phyloP scores from a whole-genome alignment of 2,888 invertebrate species.

The Drosophila leonis region DNA sequence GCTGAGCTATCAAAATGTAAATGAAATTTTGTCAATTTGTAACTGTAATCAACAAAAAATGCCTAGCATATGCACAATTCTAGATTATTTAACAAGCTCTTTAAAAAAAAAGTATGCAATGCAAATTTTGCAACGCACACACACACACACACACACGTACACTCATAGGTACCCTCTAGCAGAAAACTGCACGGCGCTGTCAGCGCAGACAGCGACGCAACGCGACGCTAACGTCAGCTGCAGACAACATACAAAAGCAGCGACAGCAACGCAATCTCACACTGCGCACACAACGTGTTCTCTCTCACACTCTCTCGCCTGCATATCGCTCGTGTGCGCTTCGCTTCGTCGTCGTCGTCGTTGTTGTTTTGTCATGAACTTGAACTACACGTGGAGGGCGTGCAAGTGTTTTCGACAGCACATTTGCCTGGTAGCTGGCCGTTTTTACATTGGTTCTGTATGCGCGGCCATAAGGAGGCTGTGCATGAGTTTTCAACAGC shows the following conservation, averaged over 20 bases:
- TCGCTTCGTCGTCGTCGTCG: constrained; percentile 68
- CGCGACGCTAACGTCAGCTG: constrained; percentile 31
- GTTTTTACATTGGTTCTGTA: constrained; percentile 11
- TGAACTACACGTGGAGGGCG: constrained; percentile 86
- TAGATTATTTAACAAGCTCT: constrained; percentile 31
- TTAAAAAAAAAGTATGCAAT: constrained; percentile 67
- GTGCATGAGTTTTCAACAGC: constrained; percentile 72
- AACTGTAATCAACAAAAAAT: constrained; percentile 34
- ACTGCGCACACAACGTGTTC: constrained; percentile 15
- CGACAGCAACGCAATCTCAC: constrained; percentile 48
- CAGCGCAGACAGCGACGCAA: constrained; percentile 33
- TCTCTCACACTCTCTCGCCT: constrained; percentile 46
- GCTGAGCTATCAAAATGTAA: constrained; percentile 49
- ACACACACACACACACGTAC: constrained; percentile 7
- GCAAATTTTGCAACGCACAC: constrained; percentile 37
- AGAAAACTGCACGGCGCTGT: constrained; percentile 59
- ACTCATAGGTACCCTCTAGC: constrained; percentile 11
- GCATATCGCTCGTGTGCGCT: constrained; percentile 42
- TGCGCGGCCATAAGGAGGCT: constrained; percentile 66
- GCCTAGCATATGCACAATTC: constrained; percentile 13
- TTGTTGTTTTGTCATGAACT: constrained; percentile 84
- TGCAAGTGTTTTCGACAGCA: constrained; percentile 77
- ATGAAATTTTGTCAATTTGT: constrained; percentile 27
- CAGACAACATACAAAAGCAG: constrained; percentile 33
- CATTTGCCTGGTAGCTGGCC: constrained; percentile 38